Evolutionary conservation across 2,797 vertebrate species (phyloP), one percentile per base, ranked within the genome.

Genomic region (Artibeus jamaicensis): DNA sequence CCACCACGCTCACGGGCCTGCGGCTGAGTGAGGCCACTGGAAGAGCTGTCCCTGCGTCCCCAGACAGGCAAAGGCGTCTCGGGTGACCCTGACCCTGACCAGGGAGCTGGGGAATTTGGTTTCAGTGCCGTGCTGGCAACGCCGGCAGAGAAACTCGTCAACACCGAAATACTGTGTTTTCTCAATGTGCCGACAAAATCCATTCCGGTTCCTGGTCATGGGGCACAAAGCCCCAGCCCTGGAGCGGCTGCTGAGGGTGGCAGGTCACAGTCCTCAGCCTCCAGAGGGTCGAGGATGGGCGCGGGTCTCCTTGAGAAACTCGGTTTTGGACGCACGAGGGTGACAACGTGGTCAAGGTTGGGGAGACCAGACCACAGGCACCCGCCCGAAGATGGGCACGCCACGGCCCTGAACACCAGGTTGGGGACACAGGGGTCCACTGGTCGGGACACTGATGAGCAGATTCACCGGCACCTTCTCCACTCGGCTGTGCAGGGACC

Each of bases 1-100:
- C 37, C 3, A 24, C 14, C 70, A 16, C 6, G 14, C 22, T 2
- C 6, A 0, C 0, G 3, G 70, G 6, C 22, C 14, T 39, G 2
- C 4, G 24, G 70, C 70, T 15, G 39, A 29, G 70, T 11, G 1
- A 6, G 26, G 70, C 67, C 70, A 7, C 37, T 2, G 11, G 48
- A 55, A 81, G 2, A 48, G 24, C 24, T 46, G 19, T 90, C n/a
- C 76, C 85, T 57, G 71, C 12, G 21, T 24, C 67, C 29, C 15
- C 46, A 34, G 65, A 59, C 55, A 37, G 44, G 39, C 26, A 44
- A 55, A 85, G 29, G 44, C 42, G 24, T 24, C 18, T 9, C 37
- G 12, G 14, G 18, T 55, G 7, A 21, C 21, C 76, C 34, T 46
- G 18, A 71, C 48, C 6, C 15, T 26, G 74, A 76, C 32, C 26